Percentiles rank a stretch among this genome's conserved stretches.
phyloP scores from a whole-genome alignment of 2,797 vertebrate species.

The Xenentodon cancila region DNA sequence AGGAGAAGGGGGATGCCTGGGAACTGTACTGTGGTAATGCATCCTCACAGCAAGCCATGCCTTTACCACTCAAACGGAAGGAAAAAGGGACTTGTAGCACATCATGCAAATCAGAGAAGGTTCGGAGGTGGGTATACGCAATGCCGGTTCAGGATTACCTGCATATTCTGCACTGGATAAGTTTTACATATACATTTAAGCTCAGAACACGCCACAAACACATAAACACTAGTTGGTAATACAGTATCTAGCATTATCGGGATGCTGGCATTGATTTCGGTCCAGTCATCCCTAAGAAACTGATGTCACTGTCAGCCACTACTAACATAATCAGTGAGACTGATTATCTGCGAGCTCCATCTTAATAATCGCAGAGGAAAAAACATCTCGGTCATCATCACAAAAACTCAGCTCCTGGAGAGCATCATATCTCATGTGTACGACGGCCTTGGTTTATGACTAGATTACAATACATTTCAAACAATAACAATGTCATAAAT shows the following conservation, averaged over 20 bases:
- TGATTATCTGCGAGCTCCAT: conserved; percentile 56
- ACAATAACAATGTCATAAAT: conserved; percentile 17
- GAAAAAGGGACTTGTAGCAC: background rate
- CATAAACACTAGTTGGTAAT: background rate
- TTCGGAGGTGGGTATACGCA: background rate
- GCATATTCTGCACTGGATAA: background rate
- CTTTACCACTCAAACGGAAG: background rate
- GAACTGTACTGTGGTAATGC: background rate
- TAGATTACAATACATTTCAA: conserved; percentile 5
- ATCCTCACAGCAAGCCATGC: background rate
- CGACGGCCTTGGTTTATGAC: conserved; percentile 15
- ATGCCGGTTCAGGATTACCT: background rate
- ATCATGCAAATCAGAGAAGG: background rate
- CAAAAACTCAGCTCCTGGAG: conserved; percentile 25
- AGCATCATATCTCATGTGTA: conserved; percentile 16
- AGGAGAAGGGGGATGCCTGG: background rate
- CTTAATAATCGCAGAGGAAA: conserved; percentile 54
- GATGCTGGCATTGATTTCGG: conserved; percentile 33
- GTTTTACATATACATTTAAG: background rate
- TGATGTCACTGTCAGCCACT: conserved; percentile 53
- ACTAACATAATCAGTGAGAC: conserved; percentile 54
- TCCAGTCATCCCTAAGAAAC: conserved; percentile 18
- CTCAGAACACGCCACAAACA: background rate
- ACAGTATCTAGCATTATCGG: background rate
- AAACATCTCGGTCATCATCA: conserved; percentile 29